These are phyloP conservation scores for Stichodactyla helianthus DNA, from an alignment of 64 coral and sea anemone species.

Conservation along the genomic window DNA sequence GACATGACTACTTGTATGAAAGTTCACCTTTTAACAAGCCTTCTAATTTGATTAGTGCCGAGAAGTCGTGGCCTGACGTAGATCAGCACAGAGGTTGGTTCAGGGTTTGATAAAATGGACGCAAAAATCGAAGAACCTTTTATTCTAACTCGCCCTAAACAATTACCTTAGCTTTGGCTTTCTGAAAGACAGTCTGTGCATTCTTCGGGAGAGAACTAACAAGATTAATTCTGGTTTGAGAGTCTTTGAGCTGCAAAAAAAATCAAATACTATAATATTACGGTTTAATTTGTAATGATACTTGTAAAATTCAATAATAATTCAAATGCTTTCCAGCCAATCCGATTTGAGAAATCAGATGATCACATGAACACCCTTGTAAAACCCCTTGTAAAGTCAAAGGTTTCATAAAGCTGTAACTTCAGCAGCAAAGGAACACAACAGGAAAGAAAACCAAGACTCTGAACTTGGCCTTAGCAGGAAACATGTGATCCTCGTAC, in stretches of 20 bases:
- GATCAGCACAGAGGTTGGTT: too few relatives aligned
- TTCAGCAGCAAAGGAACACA: neutral
- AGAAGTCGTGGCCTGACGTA: too few relatives aligned
- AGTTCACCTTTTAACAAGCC: too few relatives aligned
- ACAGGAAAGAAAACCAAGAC: neutral
- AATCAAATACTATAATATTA: neutral
- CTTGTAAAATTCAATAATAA: too few relatives aligned
- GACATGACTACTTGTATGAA: too few relatives aligned
- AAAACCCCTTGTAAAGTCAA: neutral
- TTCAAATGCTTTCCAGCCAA: too few relatives aligned
- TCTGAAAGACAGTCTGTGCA: constrained; percentile 59
- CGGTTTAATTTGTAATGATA: too few relatives aligned
- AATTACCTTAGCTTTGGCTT: constrained; percentile 67
- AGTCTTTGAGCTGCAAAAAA: constrained; percentile 73
- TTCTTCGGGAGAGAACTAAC: constrained; percentile 64
- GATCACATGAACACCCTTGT: too few relatives aligned
- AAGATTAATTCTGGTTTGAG: constrained; percentile 86
- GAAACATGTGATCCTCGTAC: constrained; percentile 10
- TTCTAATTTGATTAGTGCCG: too few relatives aligned
- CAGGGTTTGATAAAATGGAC: too few relatives aligned
- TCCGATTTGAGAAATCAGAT: too few relatives aligned
- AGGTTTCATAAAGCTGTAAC: neutral
- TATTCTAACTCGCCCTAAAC: neutral
- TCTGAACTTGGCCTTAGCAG: neutral
- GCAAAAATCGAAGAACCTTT: too few relatives aligned